Evolutionary conservation across 2,888 invertebrate genomes (phyloP), one percentile per base, ranked within the genome.

Genomic region (Laothoe populi): DNA sequence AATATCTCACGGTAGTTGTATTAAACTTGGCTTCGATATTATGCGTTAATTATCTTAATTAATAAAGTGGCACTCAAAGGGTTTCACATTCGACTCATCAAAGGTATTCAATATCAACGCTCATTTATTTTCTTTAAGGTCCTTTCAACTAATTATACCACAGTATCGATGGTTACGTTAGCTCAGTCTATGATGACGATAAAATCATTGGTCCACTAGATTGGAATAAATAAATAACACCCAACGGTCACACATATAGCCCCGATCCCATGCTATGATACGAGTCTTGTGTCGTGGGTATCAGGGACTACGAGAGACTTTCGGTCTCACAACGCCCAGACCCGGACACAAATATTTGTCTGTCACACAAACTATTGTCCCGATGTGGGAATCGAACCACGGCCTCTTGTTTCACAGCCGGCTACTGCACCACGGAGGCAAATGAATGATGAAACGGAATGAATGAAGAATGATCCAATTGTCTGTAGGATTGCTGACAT

Each of bases 401-500:
- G n/a, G n/a, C n/a, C n/a, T n/a, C n/a, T n/a, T n/a, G n/a, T n/a
- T n/a, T n/a, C n/a, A n/a, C n/a, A n/a, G n/a, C n/a, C n/a, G n/a
- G n/a, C n/a, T n/a, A n/a, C n/a, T n/a, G n/a, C n/a, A n/a, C n/a
- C n/a, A n/a, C n/a, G n/a, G n/a, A n/a, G n/a, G n/a, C n/a, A n/a
- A n/a, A n/a, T n/a, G n/a, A n/a, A n/a, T n/a, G n/a, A n/a, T n/a
- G n/a, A n/a, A n/a, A n/a, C n/a, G n/a, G n/a, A n/a, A n/a, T 70
- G 65, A 75, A 73, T 71, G 71, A 73, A 69, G 75, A 82, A 78
- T 80, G 76, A 80, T 82, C 71, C 83, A 83, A 86, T 86, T 82
- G 82, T 77, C 72, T 76, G 64, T 71, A 67, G 74, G 81, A 87
- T 86, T 83, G 82, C 74, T 68, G 67, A 77, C 82, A 84, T 88